A percentile compares a stretch with the other conserved stretches of the same genome.
These are phyloP conservation scores for Bellardia pandia DNA, from an alignment of 2,888 invertebrate genomes.

Conservation along the genomic window DNA sequence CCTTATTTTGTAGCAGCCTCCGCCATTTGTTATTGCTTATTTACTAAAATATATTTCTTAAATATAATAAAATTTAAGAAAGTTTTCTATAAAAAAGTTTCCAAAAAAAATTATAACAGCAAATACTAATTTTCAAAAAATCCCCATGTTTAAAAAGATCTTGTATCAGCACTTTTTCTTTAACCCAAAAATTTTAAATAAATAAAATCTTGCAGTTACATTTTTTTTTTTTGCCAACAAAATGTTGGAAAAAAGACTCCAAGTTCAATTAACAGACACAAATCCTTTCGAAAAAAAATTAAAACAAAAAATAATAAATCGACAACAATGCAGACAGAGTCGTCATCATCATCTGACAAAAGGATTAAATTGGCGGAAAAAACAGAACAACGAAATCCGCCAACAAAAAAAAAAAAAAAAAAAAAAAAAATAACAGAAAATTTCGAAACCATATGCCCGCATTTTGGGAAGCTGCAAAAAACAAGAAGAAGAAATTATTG, in stretches of 20 bases:
- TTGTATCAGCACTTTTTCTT: not conserved
- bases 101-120: not conserved
- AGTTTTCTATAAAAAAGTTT: not conserved
- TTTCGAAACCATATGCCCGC: not conserved
- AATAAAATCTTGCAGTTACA: not conserved
- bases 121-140: not conserved
- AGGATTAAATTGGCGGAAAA: constrained; percentile 52
- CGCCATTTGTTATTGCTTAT: not conserved
- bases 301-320: not conserved
- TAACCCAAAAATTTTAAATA: constrained; percentile 2
- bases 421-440: not conserved
- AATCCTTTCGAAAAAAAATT: not conserved
- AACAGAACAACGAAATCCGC: constrained; percentile 26
- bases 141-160: not conserved
- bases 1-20: too few relatives aligned
- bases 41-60: not conserved
- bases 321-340: not conserved
- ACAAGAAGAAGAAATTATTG: not conserved
- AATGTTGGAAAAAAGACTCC: not conserved
- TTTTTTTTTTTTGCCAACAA: not conserved
- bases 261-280: constrained; percentile 3
- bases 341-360: constrained; percentile 1
- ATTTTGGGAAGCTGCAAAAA: not conserved
- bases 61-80: not conserved
- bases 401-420: not conserved